Conservation (phyloP, 2,888 invertebrate species). For the Ochropleura plecta region DNA sequence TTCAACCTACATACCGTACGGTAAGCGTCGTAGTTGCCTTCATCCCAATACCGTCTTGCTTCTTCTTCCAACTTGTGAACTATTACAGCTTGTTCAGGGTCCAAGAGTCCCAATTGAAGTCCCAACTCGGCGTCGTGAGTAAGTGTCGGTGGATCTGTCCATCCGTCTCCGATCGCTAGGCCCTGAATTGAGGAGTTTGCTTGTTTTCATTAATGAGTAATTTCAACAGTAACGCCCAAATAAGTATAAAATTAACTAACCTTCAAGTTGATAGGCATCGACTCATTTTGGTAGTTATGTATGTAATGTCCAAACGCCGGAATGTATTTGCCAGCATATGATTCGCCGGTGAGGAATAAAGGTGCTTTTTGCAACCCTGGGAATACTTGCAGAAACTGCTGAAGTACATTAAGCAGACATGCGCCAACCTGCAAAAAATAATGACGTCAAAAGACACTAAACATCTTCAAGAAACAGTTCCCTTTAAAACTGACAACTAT, state of each 20-base stretch:
- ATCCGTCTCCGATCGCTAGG: slow-evolving; percentile 61
- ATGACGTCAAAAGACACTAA: slow-evolving; percentile 77
- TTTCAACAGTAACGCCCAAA: not conserved
- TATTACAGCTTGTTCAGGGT: slow-evolving; percentile 33
- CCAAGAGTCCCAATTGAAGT: slow-evolving; percentile 52
- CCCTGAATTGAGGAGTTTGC: slow-evolving; percentile 33
- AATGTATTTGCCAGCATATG: slow-evolving; percentile 75
- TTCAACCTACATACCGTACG: not conserved
- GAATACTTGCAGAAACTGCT: slow-evolving; percentile 72
- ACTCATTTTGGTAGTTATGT: slow-evolving; percentile 53
- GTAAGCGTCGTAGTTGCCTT: slow-evolving; percentile 4
- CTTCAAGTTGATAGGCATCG: slow-evolving; percentile 69
- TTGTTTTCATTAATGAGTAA: not conserved
- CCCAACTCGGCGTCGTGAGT: slow-evolving; percentile 50
- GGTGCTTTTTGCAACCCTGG: slow-evolving; percentile 83
- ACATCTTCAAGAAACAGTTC: slow-evolving; percentile 78
- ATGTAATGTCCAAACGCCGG: slow-evolving; percentile 76
- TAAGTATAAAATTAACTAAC: slow-evolving; percentile 10
- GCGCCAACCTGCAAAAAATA: slow-evolving; percentile 64
- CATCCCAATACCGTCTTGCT: slow-evolving; percentile 45
- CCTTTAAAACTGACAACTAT: too few species aligned
- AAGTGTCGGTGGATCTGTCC: slow-evolving; percentile 56
- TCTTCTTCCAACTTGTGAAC: slow-evolving; percentile 40
- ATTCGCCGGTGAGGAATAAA: slow-evolving; percentile 69
- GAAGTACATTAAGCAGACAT: slow-evolving; percentile 4